Base-by-base conservation (phyloP, 2,113 vertebrate genomes). In the Xerus inauris region DNA sequence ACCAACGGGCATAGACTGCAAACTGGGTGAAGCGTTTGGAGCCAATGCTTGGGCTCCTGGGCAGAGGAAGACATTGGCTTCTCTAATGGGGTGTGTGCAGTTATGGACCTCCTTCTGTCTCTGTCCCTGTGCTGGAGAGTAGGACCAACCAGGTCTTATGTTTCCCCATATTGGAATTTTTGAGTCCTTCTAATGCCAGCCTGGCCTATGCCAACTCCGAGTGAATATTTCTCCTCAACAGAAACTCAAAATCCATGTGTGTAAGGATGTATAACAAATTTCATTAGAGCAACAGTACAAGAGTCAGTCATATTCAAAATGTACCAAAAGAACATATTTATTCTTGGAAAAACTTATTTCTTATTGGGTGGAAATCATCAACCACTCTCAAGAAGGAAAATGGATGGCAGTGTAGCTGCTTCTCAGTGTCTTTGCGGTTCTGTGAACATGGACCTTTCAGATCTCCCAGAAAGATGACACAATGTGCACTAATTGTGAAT, bases 231-330 rank as follows among this genome's bases (percentile, higher is more conserved):
- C 72, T 84, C 65, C 90, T 89, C 82, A 83, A 95, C 88, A 97
- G 91, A 94, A 97, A 97, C 45, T 28, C 22, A 77, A 82, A 95
- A 93, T 94, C 32, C 38, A 69, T 79, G 54, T 92, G 59, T 62
- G 65, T 89, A 97, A 76, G 40, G 92, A 49, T 64, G 64, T 95
- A 47, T 97, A 62, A 69, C 91, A 92, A 69, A 95, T 97, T 97
- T 96, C 75, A 93, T 87, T 88, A 64, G 30, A 65, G 54, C 54
- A 38, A 75, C 1, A 8, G 35, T 81, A 12, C 69, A 65, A 93
- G 65, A 95, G 45, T 97, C 77, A 95, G 45, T 97, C 77, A 62
- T 83, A 83, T 69, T 84, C 84, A 94, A 91, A 97, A 9, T 51
- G 82, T 75, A 83, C 64, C 64, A 69, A 96, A 82, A 71, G 11